A percentile compares a stretch with the other conserved stretches of the same genome.
Evolutionary conservation across 2,888 invertebrate species (phyloP).

Genomic region (Eupithecia centaureata): DNA sequence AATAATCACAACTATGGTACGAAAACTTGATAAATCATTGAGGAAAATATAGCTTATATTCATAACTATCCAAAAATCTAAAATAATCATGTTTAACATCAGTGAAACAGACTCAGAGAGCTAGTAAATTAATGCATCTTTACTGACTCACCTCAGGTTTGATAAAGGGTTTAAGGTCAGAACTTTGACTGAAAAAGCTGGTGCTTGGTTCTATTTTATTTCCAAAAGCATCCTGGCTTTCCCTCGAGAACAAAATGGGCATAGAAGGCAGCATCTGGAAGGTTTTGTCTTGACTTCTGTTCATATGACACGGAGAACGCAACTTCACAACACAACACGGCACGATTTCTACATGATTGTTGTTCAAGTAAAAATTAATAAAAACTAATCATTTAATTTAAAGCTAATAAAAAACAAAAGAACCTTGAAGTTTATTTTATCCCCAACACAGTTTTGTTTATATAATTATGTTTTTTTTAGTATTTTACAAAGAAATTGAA

Average conservation of each 20-base stretch:
- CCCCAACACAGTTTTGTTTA: conserved; percentile 56
- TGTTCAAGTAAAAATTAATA: conserved; percentile 48
- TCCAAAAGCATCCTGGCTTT: conserved; percentile 80
- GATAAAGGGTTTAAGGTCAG: conserved; percentile 58
- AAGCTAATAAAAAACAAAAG: conserved; percentile 47
- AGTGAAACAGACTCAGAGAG: conserved; percentile 38
- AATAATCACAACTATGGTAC: conserved; percentile 10
- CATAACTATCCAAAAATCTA: conserved; percentile 7
- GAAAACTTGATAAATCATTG: conserved; percentile 1
- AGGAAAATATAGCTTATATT: background rate
- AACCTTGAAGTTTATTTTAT: conserved; percentile 46
- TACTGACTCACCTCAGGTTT: conserved; percentile 68
- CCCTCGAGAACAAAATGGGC: conserved; percentile 77
- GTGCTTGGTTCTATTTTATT: conserved; percentile 76
- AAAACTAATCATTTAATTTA: conserved; percentile 45
- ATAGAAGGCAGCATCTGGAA: conserved; percentile 82
- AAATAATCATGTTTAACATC: conserved; percentile 17
- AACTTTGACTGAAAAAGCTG: conserved; percentile 70
- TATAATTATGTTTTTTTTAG: too few relatives aligned
- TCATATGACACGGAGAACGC: conserved; percentile 15
- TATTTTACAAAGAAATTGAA: conserved; percentile 11
- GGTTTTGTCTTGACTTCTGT: conserved; percentile 44
- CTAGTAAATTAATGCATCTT: conserved; percentile 45
- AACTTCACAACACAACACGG: conserved; percentile 56
- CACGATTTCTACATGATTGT: conserved; percentile 57